Evolutionary conservation across 2,888 invertebrate genomes (phyloP).

Genomic region (Sphaerophoria rueppellii): DNA sequence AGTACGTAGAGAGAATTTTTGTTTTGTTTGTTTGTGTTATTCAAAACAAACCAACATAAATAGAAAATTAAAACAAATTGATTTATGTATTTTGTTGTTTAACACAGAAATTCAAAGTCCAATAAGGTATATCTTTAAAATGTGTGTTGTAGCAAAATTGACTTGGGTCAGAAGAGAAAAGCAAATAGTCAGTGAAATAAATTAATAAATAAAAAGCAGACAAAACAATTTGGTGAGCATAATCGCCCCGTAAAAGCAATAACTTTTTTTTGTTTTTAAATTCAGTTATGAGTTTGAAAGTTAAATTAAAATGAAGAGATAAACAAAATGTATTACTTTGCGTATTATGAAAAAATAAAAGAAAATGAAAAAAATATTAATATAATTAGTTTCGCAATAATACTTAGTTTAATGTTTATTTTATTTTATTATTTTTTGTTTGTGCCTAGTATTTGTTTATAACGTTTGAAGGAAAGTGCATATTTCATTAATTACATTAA

Average conservation of each 20-base stretch:
- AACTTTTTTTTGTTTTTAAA: constrained; percentile 1
- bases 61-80: background rate
- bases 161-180: constrained; percentile 11
- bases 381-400: constrained; percentile 60
- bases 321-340: constrained; percentile 33
- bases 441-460: constrained; percentile 45
- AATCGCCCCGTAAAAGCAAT: constrained; percentile 17
- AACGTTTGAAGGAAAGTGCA: constrained; percentile 41
- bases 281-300: constrained; percentile 14
- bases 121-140: background rate
- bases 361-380: constrained; percentile 44
- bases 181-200: background rate
- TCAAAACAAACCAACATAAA: no score
- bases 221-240: constrained; percentile 5
- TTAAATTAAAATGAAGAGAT: constrained; percentile 6
- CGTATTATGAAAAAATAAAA: constrained; percentile 44
- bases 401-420: constrained; percentile 48
- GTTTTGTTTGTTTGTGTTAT: constrained; percentile 39
- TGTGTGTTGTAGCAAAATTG: background rate
- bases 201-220: background rate
- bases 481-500: constrained; percentile 68
- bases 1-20: constrained; percentile 8
- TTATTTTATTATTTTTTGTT: constrained; percentile 49
- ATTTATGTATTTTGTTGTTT: constrained; percentile 14
- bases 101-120: constrained; percentile 24